A percentile compares a stretch with the other conserved stretches of the same genome.
phyloP scores from a whole-genome alignment of 1,140 invertebrate genomes.

The Trachelipus rathkii region DNA sequence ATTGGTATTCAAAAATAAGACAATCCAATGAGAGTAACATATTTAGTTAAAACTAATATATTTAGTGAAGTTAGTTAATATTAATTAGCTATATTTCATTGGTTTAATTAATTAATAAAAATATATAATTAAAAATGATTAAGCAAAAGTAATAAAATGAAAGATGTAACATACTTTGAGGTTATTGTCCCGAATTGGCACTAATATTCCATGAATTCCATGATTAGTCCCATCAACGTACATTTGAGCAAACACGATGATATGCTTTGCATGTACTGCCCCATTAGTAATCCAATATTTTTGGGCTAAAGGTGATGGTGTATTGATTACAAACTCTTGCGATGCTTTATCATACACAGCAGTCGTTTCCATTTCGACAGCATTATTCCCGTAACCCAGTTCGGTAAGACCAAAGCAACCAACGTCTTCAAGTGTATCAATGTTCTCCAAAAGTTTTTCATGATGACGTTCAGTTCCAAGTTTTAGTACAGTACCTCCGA shows the following conservation, averaged over 20 bases:
- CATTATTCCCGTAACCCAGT: conserved; percentile 52
- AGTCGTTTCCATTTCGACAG: conserved; percentile 52
- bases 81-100: too few species aligned
- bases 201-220: conserved; percentile 50
- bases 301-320: conserved; percentile 48
- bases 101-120: too few species aligned
- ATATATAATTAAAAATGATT: too few species aligned
- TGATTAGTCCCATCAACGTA: conserved; percentile 46
- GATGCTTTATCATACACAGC: conserved; percentile 48
- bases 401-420: conserved; percentile 51
- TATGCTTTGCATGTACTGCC: conserved; percentile 50
- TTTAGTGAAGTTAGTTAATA: too few species aligned
- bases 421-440: conserved; percentile 50
- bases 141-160: too few species aligned
- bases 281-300: conserved; percentile 53
- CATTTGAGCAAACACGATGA: conserved; percentile 50
- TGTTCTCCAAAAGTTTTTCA: conserved; percentile 47
- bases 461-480: conserved; percentile 50
- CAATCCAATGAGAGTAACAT: too few species aligned
- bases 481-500: conserved; percentile 51
- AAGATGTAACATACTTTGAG: conserved; percentile 42
- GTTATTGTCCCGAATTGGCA: conserved; percentile 49
- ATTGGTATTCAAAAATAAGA: too few species aligned
- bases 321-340: conserved; percentile 50
- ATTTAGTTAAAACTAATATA: too few species aligned